phyloP scores from a whole-genome alignment of 2,113 vertebrate genomes.

The Apteryx owenii region DNA sequence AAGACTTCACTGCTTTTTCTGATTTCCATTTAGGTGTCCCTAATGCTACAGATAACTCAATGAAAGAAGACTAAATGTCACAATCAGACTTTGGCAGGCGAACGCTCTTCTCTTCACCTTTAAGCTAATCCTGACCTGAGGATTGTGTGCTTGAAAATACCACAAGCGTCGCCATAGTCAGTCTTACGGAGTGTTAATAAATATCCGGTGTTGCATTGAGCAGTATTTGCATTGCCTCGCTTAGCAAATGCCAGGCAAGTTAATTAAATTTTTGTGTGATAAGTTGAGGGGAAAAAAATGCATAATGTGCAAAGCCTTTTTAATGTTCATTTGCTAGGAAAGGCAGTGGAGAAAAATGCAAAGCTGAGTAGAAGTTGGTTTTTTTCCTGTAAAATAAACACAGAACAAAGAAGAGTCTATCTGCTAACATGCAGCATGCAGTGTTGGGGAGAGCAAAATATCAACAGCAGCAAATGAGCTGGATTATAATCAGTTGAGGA shows the following conservation, averaged over 20 bases:
- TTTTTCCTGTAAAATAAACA: constrained; percentile 28
- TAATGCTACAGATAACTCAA: not conserved
- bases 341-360: not conserved
- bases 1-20: not conserved
- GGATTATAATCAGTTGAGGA: not conserved
- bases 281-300: not conserved
- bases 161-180: not conserved
- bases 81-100: not conserved
- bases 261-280: not conserved
- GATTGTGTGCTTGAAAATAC: not conserved
- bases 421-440: not conserved
- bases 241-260: not conserved
- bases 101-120: not conserved
- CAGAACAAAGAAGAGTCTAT: not conserved
- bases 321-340: not conserved
- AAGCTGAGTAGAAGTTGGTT: not conserved
- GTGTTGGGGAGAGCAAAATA: not conserved
- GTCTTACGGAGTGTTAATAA: accelerated
- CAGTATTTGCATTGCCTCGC: not conserved
- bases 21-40: not conserved
- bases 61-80: not conserved
- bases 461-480: not conserved
- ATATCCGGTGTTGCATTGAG: accelerated
- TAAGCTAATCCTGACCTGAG: not conserved
- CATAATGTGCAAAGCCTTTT: not conserved